These are phyloP conservation scores for Calliopum simillimum DNA, from an alignment of 2,888 invertebrate species.

Conservation along the genomic window DNA sequence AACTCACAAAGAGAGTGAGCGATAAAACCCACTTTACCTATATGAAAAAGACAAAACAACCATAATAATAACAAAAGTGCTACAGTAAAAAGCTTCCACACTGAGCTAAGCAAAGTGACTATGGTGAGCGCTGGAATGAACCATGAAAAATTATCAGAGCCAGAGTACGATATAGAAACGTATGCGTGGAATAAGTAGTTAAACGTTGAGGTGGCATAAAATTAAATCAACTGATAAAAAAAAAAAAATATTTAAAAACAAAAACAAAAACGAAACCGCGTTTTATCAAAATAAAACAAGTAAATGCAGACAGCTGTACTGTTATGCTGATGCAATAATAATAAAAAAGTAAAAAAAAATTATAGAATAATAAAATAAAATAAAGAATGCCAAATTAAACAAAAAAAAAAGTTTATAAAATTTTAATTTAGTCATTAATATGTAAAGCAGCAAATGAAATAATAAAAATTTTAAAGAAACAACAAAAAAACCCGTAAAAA, in stretches of 20 bases:
- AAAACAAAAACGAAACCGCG: background rate
- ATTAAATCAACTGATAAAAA: conserved; percentile 5
- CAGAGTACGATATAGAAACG: background rate
- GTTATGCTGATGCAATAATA: conserved; percentile 4
- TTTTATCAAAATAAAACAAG: too few relatives aligned
- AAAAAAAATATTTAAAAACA: background rate
- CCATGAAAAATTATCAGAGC: background rate
- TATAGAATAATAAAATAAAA: background rate
- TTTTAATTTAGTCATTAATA: background rate
- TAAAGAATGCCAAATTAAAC: background rate
- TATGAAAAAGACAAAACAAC: conserved; percentile 40
- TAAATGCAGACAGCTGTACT: too few relatives aligned
- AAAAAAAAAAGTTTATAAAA: background rate
- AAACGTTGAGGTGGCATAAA: conserved; percentile 17
- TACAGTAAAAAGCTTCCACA: background rate
- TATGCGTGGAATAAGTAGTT: conserved; percentile 16
- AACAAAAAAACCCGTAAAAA: background rate
- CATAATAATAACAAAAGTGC: conserved; percentile 49
- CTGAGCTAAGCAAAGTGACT: background rate
- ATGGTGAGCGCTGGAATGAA: background rate
- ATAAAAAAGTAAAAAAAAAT: background rate
- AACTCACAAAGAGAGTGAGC: background rate
- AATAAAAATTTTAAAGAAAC: background rate
- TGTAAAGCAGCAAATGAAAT: background rate
- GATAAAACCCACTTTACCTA: background rate